Evolutionary conservation across 2,888 invertebrate genomes (phyloP).

Genomic region (Hirtodrosophila histrioides): DNA sequence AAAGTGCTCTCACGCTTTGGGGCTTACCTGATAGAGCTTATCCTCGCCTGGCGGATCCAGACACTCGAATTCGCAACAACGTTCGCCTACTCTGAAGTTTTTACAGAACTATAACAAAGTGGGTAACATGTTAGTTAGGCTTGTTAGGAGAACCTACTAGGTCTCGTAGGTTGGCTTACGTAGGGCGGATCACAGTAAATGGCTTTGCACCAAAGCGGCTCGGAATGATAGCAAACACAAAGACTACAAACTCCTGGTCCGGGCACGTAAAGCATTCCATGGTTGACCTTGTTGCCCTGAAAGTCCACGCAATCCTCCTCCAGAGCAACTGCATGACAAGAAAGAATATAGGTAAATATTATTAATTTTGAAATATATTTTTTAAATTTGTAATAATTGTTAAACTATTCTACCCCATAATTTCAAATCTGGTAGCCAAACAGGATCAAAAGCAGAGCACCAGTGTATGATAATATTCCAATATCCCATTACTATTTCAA

Average conservation of each 20-base stretch:
- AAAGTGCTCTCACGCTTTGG: too few species aligned
- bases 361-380: too few species aligned
- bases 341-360: too few species aligned
- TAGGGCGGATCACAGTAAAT: slow-evolving; percentile 94
- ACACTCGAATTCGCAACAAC: slow-evolving; percentile 96
- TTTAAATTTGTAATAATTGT: too few species aligned
- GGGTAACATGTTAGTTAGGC: background rate
- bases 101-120: slow-evolving; percentile 89
- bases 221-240: slow-evolving; percentile 93
- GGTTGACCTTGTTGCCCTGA: slow-evolving; percentile 91
- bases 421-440: too few species aligned
- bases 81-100: slow-evolving; percentile 92
- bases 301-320: slow-evolving; percentile 94
- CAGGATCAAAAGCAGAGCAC: too few species aligned
- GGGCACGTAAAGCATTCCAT: slow-evolving; percentile 92
- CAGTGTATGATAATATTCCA: too few species aligned
- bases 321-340: slow-evolving; percentile 79
- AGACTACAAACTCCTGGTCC: slow-evolving; percentile 93
- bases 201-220: slow-evolving; percentile 94
- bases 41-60: slow-evolving; percentile 91
- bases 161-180: slow-evolving; percentile 85
- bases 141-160: too few species aligned
- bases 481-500: too few species aligned
- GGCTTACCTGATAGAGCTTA: slow-evolving; percentile 85
- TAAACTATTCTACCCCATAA: too few species aligned